Conservation (phyloP, 2,888 invertebrate genomes). For the Plebejus anna region DNA sequence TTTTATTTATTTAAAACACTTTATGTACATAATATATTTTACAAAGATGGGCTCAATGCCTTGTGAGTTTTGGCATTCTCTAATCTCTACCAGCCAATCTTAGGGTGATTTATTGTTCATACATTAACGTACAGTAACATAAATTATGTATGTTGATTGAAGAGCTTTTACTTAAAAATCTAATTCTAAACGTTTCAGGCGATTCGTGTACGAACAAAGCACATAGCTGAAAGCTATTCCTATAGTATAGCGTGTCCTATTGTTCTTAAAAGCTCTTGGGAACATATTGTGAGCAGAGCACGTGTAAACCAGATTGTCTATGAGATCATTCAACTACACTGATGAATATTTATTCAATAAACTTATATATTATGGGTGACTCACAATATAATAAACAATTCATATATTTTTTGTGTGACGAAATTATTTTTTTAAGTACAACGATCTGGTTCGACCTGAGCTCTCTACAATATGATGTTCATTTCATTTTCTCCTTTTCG, state of each 20-base stretch:
- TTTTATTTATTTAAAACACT: too few relatives aligned
- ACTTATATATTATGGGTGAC: neutral
- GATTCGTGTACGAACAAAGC: neutral
- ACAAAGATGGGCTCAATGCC: too few relatives aligned
- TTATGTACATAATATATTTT: too few relatives aligned
- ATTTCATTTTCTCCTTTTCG: neutral
- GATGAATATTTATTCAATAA: slow-evolving; percentile 22
- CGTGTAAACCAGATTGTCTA: neutral
- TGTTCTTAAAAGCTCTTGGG: neutral
- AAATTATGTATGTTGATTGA: too few relatives aligned
- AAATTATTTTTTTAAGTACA: neutral
- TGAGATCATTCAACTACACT: slow-evolving; percentile 24
- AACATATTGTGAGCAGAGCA: neutral
- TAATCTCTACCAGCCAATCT: too few relatives aligned
- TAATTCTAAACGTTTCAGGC: neutral
- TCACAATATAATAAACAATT: slow-evolving; percentile 21
- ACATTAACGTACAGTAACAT: too few relatives aligned
- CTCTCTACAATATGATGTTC: neutral
- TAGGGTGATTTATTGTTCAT: too few relatives aligned
- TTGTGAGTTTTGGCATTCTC: too few relatives aligned
- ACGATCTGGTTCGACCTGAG: too few relatives aligned
- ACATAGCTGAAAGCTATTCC: neutral
- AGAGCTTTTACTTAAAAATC: too few relatives aligned
- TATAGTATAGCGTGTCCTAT: neutral
- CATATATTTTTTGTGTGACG: slow-evolving; percentile 9